Evolutionary conservation across 2,113 vertebrate genomes (phyloP).

Genomic region (Kryptolebias marmoratus): DNA sequence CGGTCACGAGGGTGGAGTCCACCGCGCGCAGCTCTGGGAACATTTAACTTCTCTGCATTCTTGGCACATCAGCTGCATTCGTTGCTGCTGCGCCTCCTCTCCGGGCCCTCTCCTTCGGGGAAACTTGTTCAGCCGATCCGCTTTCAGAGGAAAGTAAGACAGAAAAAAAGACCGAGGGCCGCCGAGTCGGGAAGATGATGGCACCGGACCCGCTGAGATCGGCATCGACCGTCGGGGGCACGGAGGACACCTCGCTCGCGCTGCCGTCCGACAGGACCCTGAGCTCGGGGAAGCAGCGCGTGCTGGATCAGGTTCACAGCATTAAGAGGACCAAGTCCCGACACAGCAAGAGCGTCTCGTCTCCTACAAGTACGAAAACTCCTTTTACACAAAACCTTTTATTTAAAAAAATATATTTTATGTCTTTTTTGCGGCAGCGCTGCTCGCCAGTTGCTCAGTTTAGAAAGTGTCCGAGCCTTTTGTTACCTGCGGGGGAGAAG

Average conservation of each 20-base stretch:
- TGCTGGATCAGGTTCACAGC: conserved; percentile 75
- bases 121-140: not conserved
- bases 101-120: not conserved
- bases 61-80: not conserved
- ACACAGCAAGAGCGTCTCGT: conserved; percentile 24
- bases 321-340: conserved; percentile 76
- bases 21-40: conserved; percentile 4
- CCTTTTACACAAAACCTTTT: rapidly evolving
- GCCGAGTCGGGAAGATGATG: conserved; percentile 56
- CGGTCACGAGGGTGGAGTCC: conserved; percentile 60
- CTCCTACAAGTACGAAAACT: conserved; percentile 64
- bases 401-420: not conserved
- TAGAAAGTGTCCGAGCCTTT: not conserved
- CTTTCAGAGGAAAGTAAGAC: not conserved
- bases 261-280: conserved; percentile 72
- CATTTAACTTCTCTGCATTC: not conserved
- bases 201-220: conserved; percentile 70
- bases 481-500: not conserved
- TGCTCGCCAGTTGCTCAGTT: too few species aligned
- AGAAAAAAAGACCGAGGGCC: not conserved
- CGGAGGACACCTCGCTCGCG: conserved; percentile 81
- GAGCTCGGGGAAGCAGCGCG: conserved; percentile 72
- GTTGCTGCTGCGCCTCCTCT: not conserved
- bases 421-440: not conserved
- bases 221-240: conserved; percentile 7